phyloP scores from a whole-genome alignment of 2,888 invertebrate species.

The Stenurella melanura region DNA sequence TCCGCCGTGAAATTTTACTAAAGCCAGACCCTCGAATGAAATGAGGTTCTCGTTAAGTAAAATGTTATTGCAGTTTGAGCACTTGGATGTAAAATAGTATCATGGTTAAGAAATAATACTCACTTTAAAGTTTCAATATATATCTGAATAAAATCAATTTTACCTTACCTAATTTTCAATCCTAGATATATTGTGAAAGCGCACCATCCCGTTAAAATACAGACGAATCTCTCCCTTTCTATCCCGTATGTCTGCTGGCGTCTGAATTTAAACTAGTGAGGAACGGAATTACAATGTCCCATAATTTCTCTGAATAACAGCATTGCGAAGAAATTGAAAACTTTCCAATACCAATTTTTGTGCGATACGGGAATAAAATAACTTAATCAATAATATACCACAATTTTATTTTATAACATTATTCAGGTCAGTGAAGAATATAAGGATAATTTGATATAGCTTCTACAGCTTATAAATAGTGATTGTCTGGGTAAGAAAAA shows the following conservation, averaged over 20 bases:
- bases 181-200: background rate
- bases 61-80: background rate
- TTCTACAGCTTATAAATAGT: too few species aligned
- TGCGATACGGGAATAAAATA: slow-evolving; percentile 33
- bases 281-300: slow-evolving; percentile 60
- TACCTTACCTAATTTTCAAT: slow-evolving; percentile 3
- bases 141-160: slow-evolving; percentile 3
- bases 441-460: background rate
- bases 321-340: slow-evolving; percentile 62
- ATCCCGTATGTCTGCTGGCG: background rate
- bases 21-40: background rate
- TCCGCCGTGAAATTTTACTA: background rate
- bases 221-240: background rate
- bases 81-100: background rate
- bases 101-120: background rate
- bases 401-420: background rate
- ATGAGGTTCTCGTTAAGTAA: background rate
- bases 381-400: background rate
- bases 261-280: slow-evolving; percentile 40
- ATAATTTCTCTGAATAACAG: slow-evolving; percentile 58
- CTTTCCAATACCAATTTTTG: slow-evolving; percentile 59
- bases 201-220: background rate
- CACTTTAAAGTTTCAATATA: background rate
- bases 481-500: too few species aligned
- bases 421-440: background rate